These are phyloP conservation scores for Lepidocolaptes lacrymiger DNA, from an alignment of 2,797 vertebrate genomes.

Conservation along the genomic window DNA sequence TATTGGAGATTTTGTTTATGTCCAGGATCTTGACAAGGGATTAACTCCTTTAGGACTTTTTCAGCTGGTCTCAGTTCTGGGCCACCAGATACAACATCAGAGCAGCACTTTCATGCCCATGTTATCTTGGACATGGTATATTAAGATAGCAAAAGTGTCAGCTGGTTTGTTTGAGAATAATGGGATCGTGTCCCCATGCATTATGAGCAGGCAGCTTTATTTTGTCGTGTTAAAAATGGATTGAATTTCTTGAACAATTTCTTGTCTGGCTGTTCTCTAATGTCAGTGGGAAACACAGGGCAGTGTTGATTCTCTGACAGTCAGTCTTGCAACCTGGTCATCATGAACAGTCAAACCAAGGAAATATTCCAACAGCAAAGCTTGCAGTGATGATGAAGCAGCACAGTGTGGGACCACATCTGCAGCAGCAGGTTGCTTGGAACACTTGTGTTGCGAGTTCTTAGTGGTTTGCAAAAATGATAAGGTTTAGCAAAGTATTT, in stretches of 20 bases:
- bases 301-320: neutral
- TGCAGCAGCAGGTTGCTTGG: neutral
- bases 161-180: neutral
- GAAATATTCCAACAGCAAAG: neutral
- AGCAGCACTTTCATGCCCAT: neutral
- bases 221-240: neutral
- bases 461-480: neutral
- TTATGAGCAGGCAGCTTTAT: neutral
- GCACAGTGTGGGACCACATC: neutral
- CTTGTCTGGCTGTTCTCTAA: neutral
- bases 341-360: neutral
- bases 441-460: neutral
- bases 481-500: neutral
- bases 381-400: neutral
- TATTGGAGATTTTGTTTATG: neutral
- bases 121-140: neutral
- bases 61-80: neutral
- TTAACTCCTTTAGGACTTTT: neutral
- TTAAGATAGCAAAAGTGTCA: neutral
- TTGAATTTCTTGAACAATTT: neutral
- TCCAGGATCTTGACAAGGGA: neutral
- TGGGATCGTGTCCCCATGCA: neutral
- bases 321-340: neutral
- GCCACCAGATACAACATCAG: neutral
- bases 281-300: neutral